Conservation (phyloP, 2,888 invertebrate genomes). For the Eremobia ochroleuca region DNA sequence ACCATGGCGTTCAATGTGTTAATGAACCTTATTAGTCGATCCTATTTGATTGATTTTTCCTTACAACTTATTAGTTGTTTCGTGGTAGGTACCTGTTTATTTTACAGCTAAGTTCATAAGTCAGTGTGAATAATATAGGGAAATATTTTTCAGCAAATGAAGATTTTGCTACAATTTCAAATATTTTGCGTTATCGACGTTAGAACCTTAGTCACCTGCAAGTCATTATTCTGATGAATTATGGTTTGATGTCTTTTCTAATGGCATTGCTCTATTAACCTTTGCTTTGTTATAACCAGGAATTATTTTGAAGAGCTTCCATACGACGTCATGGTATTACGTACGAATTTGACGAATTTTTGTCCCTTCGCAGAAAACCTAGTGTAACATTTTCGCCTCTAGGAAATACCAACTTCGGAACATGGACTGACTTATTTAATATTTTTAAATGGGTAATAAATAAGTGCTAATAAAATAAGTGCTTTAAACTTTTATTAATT, state of each 20-base stretch:
- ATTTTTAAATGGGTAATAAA: neutral
- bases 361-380: neutral
- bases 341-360: neutral
- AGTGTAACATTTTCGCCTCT: neutral
- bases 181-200: neutral
- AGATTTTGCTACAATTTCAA: conserved; percentile 9
- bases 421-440: neutral
- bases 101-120: neutral
- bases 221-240: conserved; percentile 29
- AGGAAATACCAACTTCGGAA: neutral
- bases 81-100: neutral
- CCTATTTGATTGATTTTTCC: neutral
- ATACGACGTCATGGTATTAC: conserved; percentile 1
- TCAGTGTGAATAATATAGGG: conserved; percentile 29
- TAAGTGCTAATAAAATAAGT: neutral
- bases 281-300: neutral
- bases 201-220: conserved; percentile 27
- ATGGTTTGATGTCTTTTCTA: neutral
- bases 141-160: conserved; percentile 24
- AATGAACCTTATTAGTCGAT: neutral
- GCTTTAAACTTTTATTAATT: too few species aligned
- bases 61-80: too few species aligned
- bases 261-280: conserved; percentile 20
- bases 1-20: too few species aligned
- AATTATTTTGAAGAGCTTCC: conserved; percentile 22